These are phyloP conservation scores for Clarias batrachus DNA, from an alignment of 2,113 vertebrate genomes.

Conservation along the genomic window DNA sequence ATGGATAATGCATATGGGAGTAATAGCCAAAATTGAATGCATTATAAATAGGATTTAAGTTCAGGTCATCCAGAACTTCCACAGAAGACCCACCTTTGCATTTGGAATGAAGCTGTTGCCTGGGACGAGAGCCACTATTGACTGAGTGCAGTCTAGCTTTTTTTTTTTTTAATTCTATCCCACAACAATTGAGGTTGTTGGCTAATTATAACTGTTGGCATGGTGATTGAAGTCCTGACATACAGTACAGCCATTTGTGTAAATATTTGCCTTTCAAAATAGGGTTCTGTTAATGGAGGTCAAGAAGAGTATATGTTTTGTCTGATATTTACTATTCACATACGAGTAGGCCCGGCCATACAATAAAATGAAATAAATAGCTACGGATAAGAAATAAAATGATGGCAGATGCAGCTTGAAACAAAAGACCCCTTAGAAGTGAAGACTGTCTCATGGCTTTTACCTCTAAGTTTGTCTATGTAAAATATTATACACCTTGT, in stretches of 20 bases:
- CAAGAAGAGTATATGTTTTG: neutral
- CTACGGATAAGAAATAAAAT: neutral
- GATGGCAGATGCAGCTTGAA: neutral
- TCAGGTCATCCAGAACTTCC: neutral
- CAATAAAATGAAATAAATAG: no score
- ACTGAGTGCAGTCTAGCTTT: neutral
- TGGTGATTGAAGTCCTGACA: neutral
- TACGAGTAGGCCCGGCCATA: no score
- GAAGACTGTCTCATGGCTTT: neutral
- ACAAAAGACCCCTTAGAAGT: neutral
- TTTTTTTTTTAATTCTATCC: neutral
- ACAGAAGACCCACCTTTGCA: no score
- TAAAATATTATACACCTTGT: no score
- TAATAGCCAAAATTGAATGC: neutral
- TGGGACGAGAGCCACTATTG: neutral
- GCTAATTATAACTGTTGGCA: neutral
- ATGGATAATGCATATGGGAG: neutral
- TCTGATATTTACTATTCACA: neutral
- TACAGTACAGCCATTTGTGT: neutral
- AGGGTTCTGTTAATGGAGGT: neutral
- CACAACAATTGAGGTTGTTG: neutral
- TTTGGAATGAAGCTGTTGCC: neutral
- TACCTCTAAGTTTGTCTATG: neutral
- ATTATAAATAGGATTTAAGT: neutral
- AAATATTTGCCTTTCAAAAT: slow-evolving; percentile 3